Evolutionary conservation across 2,113 vertebrate genomes (phyloP).

Genomic region (Mesoclemmys tuberculata): DNA sequence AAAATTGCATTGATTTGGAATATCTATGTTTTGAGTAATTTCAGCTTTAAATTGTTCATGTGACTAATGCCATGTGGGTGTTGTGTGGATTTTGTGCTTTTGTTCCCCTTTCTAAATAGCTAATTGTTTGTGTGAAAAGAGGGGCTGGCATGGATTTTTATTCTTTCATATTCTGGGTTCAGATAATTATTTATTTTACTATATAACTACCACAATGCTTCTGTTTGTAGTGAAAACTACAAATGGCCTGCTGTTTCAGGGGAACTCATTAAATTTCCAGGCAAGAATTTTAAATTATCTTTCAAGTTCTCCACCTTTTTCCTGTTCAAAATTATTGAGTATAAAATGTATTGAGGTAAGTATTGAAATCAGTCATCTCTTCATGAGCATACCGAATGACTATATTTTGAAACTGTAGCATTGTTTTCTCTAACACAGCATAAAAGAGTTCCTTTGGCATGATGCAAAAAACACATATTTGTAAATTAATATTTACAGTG

Average conservation of each 20-base stretch:
- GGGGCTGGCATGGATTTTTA: not conserved
- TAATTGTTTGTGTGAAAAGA: not conserved
- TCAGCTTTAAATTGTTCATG: not conserved
- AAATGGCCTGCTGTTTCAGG: slow-evolving; percentile 31
- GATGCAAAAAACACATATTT: slow-evolving; percentile 2
- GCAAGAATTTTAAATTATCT: slow-evolving; percentile 59
- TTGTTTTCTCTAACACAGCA: slow-evolving; percentile 52
- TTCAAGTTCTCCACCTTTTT: slow-evolving; percentile 37
- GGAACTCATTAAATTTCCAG: slow-evolving; percentile 51
- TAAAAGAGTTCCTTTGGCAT: slow-evolving; percentile 65
- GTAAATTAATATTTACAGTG: slow-evolving; percentile 60
- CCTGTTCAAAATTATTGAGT: not conserved
- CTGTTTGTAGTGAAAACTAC: slow-evolving; percentile 38
- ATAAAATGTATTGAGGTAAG: not conserved
- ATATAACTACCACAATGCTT: not conserved
- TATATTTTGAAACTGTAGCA: slow-evolving; percentile 45
- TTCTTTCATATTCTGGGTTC: not conserved
- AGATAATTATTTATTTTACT: not conserved
- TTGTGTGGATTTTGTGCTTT: not conserved
- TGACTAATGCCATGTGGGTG: not conserved
- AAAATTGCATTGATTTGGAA: not conserved
- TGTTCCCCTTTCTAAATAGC: not conserved
- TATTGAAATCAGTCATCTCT: not conserved
- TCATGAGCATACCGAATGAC: not conserved
- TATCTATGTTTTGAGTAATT: not conserved